Conservation (phyloP, 2,113 vertebrate species). For the Suricata suricatta region DNA sequence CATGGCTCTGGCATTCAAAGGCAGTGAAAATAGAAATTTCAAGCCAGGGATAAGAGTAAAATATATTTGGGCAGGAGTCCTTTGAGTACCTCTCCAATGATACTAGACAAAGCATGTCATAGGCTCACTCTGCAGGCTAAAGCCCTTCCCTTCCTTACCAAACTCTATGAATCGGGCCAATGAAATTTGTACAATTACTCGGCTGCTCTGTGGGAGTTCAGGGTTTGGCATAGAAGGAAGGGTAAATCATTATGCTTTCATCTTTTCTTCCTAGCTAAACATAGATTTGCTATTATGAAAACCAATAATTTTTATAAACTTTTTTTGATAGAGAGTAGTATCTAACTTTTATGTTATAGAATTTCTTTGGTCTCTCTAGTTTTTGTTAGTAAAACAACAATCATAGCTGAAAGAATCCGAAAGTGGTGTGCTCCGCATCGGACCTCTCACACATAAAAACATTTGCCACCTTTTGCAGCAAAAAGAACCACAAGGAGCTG, state of each 20-base stretch:
- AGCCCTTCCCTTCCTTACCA: neutral
- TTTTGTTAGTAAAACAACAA: neutral
- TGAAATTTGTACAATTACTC: neutral
- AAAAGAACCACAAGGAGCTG: neutral
- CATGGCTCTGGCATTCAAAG: neutral
- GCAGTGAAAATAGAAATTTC: neutral
- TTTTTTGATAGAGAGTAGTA: neutral
- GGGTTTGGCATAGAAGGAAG: neutral
- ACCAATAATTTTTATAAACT: neutral
- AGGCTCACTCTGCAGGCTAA: neutral
- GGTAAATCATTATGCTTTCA: neutral
- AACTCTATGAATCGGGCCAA: slow-evolving; percentile 10
- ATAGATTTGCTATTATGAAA: neutral
- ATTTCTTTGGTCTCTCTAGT: neutral
- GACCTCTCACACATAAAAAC: neutral
- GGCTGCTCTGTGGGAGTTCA: neutral
- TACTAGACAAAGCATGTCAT: neutral
- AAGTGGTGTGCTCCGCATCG: neutral
- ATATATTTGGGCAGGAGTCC: neutral
- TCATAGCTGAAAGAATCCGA: neutral
- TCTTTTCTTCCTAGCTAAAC: neutral
- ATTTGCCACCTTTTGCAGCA: neutral
- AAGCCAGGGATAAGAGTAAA: neutral
- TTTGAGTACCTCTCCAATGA: neutral
- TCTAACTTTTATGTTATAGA: neutral